A percentile compares a stretch with the other conserved stretches of the same genome.
These are phyloP conservation scores for Rhopilema esculentum DNA, from an alignment of 30 jellyfish, hydroid and myxozoan genomes.

Conservation along the genomic window DNA sequence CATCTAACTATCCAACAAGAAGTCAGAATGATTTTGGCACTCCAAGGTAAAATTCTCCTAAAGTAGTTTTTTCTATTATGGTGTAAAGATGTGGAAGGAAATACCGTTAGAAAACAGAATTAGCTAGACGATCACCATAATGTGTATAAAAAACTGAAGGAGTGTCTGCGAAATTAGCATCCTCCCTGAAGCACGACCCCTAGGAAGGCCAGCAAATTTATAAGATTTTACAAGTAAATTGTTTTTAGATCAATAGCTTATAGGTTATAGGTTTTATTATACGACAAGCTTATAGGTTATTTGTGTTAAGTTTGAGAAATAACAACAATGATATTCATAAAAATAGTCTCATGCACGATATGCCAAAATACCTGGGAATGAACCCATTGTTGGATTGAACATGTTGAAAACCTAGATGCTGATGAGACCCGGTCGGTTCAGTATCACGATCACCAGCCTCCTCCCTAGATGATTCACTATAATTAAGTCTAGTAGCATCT, in stretches of 20 bases:
- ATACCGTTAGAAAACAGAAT: neutral
- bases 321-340: too few relatives aligned
- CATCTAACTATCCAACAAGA: too few relatives aligned
- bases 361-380: too few relatives aligned
- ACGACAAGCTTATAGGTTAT: too few relatives aligned
- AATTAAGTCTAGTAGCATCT: too few relatives aligned
- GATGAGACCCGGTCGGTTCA: slow-evolving; percentile 25
- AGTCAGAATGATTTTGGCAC: neutral
- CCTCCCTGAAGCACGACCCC: neutral
- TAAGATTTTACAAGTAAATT: too few relatives aligned
- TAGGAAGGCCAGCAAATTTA: slow-evolving; percentile 1
- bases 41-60: neutral
- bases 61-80: neutral
- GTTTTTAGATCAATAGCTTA: too few relatives aligned
- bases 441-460: slow-evolving; percentile 30
- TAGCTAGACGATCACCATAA: neutral
- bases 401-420: slow-evolving; percentile 13
- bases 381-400: too few relatives aligned
- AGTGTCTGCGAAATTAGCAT: neutral
- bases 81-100: neutral
- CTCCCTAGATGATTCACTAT: slow-evolving; percentile 5
- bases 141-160: neutral
- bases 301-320: too few relatives aligned
- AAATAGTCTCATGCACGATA: too few relatives aligned
- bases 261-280: too few relatives aligned